Evolutionary conservation across 2,113 vertebrate genomes (phyloP).

Genomic region (Ivindomyrus marchei): DNA sequence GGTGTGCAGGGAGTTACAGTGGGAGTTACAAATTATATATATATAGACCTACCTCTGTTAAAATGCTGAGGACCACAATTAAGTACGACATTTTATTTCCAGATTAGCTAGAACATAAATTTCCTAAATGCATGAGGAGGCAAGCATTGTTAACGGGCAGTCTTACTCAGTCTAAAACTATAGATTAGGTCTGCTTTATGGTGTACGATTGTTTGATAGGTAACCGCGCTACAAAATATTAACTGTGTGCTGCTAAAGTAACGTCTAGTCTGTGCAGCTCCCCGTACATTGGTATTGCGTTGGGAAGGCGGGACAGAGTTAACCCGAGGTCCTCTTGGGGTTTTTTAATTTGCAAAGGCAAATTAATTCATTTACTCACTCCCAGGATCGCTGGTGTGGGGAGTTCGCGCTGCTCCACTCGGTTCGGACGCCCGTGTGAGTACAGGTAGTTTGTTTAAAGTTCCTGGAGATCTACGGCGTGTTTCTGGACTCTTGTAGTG

Average conservation of each 20-base stretch:
- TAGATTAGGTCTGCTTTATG: background rate
- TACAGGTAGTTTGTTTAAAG: background rate
- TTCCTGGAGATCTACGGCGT: background rate
- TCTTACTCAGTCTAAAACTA: background rate
- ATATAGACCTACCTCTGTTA: background rate
- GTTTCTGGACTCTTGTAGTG: background rate
- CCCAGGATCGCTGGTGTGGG: background rate
- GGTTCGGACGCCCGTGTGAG: background rate
- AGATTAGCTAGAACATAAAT: background rate
- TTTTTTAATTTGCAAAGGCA: background rate
- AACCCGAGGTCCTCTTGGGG: background rate
- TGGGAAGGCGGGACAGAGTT: background rate
- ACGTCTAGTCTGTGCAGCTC: background rate
- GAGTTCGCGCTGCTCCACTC: background rate
- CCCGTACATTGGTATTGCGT: background rate
- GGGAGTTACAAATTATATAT: background rate
- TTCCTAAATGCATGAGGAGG: background rate
- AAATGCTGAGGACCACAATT: background rate
- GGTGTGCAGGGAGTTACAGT: background rate
- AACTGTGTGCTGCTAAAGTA: background rate
- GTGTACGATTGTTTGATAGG: background rate
- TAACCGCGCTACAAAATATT: background rate
- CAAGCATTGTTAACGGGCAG: background rate
- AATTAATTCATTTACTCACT: background rate
- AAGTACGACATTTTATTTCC: background rate